Conservation (phyloP, 2,797 vertebrate genomes). For the Lepidocolaptes lacrymiger region DNA sequence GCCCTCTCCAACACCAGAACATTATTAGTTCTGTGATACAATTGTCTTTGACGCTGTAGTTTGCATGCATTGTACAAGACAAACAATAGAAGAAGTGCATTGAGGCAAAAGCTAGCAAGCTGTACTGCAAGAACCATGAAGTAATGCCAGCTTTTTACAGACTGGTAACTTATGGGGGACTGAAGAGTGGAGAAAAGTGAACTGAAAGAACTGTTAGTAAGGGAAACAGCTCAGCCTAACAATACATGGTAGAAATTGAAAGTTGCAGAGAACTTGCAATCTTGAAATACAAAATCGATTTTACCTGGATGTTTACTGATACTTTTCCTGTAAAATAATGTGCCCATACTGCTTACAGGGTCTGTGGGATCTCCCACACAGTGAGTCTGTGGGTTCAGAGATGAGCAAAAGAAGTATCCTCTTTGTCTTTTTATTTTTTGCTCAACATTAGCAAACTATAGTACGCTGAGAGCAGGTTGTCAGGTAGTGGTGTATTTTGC, state of each 20-base stretch:
- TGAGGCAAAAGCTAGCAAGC: conserved; percentile 5
- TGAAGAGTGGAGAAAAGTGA: background rate
- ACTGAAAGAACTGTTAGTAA: background rate
- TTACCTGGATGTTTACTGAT: background rate
- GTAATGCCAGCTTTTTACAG: background rate
- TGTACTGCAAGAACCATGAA: background rate
- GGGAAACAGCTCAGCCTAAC: background rate
- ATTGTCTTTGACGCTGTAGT: background rate
- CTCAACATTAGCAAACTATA: background rate
- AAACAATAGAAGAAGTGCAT: background rate
- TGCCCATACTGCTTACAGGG: background rate
- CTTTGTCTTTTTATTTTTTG: background rate
- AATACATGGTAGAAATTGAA: background rate
- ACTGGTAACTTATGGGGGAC: background rate
- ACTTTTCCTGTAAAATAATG: background rate
- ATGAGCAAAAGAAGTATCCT: background rate
- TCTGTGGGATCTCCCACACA: background rate
- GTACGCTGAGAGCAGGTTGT: background rate
- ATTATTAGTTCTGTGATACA: background rate
- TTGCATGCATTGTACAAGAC: background rate
- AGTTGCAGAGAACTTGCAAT: background rate
- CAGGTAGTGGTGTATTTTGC: background rate
- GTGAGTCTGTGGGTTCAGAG: background rate
- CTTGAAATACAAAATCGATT: background rate
- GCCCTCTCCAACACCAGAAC: background rate